Base-by-base conservation (phyloP, 2,888 invertebrate genomes). In the Melitaea athalia region DNA sequence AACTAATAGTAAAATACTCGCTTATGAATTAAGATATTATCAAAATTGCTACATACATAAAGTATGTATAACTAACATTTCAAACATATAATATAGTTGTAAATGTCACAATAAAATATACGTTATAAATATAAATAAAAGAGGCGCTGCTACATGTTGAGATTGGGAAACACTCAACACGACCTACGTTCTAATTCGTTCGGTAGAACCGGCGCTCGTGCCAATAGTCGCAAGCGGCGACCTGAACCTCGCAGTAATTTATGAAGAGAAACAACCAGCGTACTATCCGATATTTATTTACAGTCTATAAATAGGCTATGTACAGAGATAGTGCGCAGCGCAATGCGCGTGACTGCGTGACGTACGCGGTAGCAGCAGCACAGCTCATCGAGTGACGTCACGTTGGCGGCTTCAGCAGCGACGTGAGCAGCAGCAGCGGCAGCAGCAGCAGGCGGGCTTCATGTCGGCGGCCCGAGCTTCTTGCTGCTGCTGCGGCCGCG, bases 401-500 rank as follows among this genome's bases (percentile, higher is more conserved):
- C 24, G 24, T 24, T 24, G 24, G 38, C 38, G 4, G 38, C 4
- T 8, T 0, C 38, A 5, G 38, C 38, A 5, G 38, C 38, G 8
- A 5, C 38, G 8, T 0, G 52, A 45, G 24, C 53, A 69, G 63
- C 55, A 65, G 68, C 49, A 65, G 47, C 63, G 59, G 12, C 17
- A 59, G 55, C 62, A 53, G 43, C 64, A 59, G 59, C 67, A 49
- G 62, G 17, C n/a, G n/a, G n/a, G n/a, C n/a, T n/a, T n/a, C n/a
- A n/a, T n/a, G n/a, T n/a, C n/a, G n/a, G n/a, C n/a, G n/a, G n/a
- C n/a, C n/a, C n/a, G n/a, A n/a, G n/a, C n/a, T n/a, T n/a, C n/a
- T n/a, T n/a, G n/a, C n/a, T n/a, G n/a, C n/a, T n/a, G 75, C 73
- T 64, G 73, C 77, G 31, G 85, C 81, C 77, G 88, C 81, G 84